Evolutionary conservation across 1,140 invertebrate genomes (phyloP), one percentile per base, ranked within the genome.

Genomic region (Maconellicoccus hirsutus): DNA sequence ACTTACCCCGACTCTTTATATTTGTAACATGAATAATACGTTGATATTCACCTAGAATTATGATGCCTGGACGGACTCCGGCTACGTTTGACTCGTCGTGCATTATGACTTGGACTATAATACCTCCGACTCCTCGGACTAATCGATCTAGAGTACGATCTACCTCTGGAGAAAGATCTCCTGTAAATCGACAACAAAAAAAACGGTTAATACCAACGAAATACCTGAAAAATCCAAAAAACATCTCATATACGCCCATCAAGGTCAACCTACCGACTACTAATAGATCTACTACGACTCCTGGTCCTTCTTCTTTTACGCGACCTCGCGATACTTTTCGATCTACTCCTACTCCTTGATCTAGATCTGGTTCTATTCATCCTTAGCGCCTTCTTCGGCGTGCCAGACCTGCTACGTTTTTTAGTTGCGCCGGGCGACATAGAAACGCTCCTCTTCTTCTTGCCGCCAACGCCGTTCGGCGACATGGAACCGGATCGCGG

Each of bases 91-190:
- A 52, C n/a, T 3, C 61, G 19, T 23, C 25, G 61, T 4, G 61
- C 22, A 10, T 2, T 52, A 52, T 23, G 61, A 66, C 21, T 66
- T 14, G 61, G 61, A 66, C 61, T 66, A 66, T 6, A 26, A 16
- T 25, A 66, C 25, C 8, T 2, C 25, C 22, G 3, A 14, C 81
- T 82, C 72, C 80, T 1, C 16, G 72, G 73, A 38, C 70, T 66
- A 14, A 59, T 16, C 0, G 72, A 59, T 61, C 73, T 71, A 16
- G 72, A 69, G 19, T 66, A 66, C 21, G 61, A 66, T 66, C 61
- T 23, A 14, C 61, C 61, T 66, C 61, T 66, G 61, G 61, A 66
- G 10, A 6, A 26, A 8, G 61, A 66, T 16, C 61, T 66, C 2
- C 21, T 25, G 19, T 25, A 25, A 66, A 66, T 33, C 12, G 29